phyloP scores from a whole-genome alignment of 2,888 invertebrate species.

The Tetranychus truncatus region DNA sequence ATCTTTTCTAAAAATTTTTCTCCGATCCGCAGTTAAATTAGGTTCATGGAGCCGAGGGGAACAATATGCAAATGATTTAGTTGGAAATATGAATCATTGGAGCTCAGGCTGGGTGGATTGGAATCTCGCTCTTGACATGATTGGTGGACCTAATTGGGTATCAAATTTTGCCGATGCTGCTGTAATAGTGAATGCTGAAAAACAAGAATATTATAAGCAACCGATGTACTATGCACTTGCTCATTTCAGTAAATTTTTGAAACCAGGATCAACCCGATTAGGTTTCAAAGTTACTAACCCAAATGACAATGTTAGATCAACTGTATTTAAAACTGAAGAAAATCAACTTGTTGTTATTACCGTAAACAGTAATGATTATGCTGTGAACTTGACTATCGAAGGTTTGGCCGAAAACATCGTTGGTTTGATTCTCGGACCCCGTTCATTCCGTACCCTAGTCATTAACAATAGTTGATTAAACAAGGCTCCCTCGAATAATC shows the following conservation, averaged over 20 bases:
- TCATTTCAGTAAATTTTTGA: conserved; percentile 41
- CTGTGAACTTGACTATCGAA: not conserved
- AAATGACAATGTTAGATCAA: not conserved
- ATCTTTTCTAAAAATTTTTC: not conserved
- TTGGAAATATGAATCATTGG: conserved; percentile 52
- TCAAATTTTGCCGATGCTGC: conserved; percentile 61
- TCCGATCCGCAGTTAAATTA: conserved; percentile 17
- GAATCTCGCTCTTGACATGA: conserved; percentile 56
- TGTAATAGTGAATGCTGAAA: conserved; percentile 44
- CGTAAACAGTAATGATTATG: not conserved
- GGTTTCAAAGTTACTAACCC: conserved; percentile 15
- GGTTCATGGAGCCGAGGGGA: conserved; percentile 56
- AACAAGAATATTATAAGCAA: conserved; percentile 64
- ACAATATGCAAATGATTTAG: conserved; percentile 45
- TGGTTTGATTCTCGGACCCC: not conserved
- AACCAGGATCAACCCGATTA: conserved; percentile 12
- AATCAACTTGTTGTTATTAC: not conserved
- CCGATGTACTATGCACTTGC: conserved; percentile 69
- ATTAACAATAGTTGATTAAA: not conserved
- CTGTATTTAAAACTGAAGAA: not conserved
- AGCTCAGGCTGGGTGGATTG: conserved; percentile 72
- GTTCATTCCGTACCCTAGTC: not conserved
- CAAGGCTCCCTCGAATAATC: not conserved
- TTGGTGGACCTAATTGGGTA: conserved; percentile 64
- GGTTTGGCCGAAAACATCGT: not conserved